These are phyloP conservation scores for Caradrina clavipalpis DNA, from an alignment of 2,888 invertebrate genomes.

Conservation along the genomic window DNA sequence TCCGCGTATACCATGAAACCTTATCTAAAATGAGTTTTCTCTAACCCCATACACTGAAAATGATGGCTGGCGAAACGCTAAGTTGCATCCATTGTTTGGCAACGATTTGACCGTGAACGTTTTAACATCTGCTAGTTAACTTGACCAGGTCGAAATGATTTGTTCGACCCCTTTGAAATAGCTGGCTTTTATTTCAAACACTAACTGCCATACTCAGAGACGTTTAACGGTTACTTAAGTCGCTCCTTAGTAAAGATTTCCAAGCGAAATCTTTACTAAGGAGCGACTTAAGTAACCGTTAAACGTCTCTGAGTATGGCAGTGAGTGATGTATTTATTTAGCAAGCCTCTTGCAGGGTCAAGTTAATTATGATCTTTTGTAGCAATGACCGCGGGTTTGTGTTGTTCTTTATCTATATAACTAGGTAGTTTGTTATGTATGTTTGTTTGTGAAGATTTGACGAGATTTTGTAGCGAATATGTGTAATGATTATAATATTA, in stretches of 20 bases:
- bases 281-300: too few species aligned
- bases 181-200: slow-evolving; percentile 19
- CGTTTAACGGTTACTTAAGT: too few species aligned
- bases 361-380: slow-evolving; percentile 36
- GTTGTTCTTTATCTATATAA: not conserved
- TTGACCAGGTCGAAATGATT: slow-evolving; percentile 47
- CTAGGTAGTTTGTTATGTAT: not conserved
- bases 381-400: slow-evolving; percentile 19
- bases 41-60: slow-evolving; percentile 13
- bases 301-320: too few species aligned
- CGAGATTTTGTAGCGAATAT: not conserved
- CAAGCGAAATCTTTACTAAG: too few species aligned
- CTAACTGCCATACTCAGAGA: too few species aligned
- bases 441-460: not conserved
- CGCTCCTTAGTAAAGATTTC: too few species aligned
- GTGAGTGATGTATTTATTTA: slow-evolving; percentile 30
- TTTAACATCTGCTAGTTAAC: slow-evolving; percentile 51
- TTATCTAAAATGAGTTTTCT: not conserved
- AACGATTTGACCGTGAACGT: slow-evolving; percentile 53
- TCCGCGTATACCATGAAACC: not conserved
- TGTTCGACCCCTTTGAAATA: slow-evolving; percentile 38
- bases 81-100: slow-evolving; percentile 50
- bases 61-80: slow-evolving; percentile 18
- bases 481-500: not conserved
- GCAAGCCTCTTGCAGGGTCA: slow-evolving; percentile 35